Base-by-base conservation (phyloP, 1,140 invertebrate genomes). In the Orussus abietinus region DNA sequence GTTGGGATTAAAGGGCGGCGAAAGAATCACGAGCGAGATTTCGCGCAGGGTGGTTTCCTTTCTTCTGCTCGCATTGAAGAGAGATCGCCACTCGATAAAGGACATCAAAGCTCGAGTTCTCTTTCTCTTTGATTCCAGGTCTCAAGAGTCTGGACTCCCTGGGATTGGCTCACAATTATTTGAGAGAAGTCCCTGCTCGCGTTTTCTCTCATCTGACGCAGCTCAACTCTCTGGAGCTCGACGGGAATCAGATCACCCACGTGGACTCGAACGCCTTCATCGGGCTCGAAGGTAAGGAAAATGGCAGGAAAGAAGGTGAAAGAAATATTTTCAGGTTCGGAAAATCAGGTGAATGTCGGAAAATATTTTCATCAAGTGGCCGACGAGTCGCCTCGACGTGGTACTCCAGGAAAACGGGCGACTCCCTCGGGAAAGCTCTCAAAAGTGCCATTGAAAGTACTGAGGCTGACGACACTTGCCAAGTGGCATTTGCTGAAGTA, bases 141-240 rank as follows among this genome's bases (percentile, higher is more conserved):
- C 64, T 92, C 49, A 77, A 79, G 34, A 86, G 79, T 60, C 75
- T 93, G 49, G 88, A 91, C 68, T 86, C 85, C 0, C 74, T 93
- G 40, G 86, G 85, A 36, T 70, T 93, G 60, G 88, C 86, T 5
- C 88, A 92, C 63, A 93, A 93, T 72, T 80, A 83, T 54, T 70
- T 93, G 42, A 80, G 76, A 36, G 80, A 82, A 51, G 80, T 92
- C 36, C 87, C 88, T 19, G 78, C 82, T 5, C 79, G 83, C 52
- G 88, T 88, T 20, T 92, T 92, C 66, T 81, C 81, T 3, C 84
- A 89, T 64, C 74, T 93, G 45, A 80, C 72, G 14, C 77, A 84
- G 53, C 75, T 92, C 21, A 92, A 89, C 67, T 90, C 88, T 6
- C 72, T 93, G 54, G 89, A 91, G 71, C 69, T 93, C 41, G 89